Base-by-base conservation (phyloP, 2,888 invertebrate species). In the Chrysina gloriosa region DNA sequence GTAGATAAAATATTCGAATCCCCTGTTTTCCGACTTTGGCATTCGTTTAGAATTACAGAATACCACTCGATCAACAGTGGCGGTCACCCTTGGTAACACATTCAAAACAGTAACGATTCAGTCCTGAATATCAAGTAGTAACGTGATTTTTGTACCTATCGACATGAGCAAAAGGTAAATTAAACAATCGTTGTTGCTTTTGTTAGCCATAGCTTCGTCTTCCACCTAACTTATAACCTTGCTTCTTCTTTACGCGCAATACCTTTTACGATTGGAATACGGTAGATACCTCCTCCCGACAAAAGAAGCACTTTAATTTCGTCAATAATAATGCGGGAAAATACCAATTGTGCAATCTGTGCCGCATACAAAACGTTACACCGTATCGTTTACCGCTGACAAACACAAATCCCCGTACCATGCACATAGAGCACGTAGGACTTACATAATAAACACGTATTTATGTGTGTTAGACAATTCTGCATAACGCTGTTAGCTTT, bases 311-410 rank as follows among this genome's bases (percentile, higher is more conserved):
- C 36, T 23, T 56, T 56, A 56, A 36, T 36, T 56, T 56, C 36
- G 21, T 36, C 36, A 36, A 21, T 34, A 36, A 36, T 56, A 36
- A 16, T 36, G 16, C 58, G 42, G 58, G 58, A 61, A 61, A 61
- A 42, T 61, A 61, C 42, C 58, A 25, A 61, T 61, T 61, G 58
- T 45, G 58, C 58, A 61, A 61, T 61, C 25, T 14, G 27, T 21
- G 16, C 45, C 27, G 58, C 58, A 45, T 61, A 61, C 58, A 42
- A 27, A 42, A 29, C 42, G 11, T 25, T 42, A 56, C 45, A 14
- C 42, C 58, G 25, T 58, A 25, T 42, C 39, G 58, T 42, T 58
- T 58, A 58, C 58, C 39, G 58, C 42, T 61, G 58, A 42, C 42
- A 29, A 14, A 61, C 42, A 61, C 42, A 50, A 61, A 61, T 42